A percentile compares a stretch with the other conserved stretches of the same genome.
Evolutionary conservation across 2,888 invertebrate genomes (phyloP).

Genomic region (Molorchus minor): DNA sequence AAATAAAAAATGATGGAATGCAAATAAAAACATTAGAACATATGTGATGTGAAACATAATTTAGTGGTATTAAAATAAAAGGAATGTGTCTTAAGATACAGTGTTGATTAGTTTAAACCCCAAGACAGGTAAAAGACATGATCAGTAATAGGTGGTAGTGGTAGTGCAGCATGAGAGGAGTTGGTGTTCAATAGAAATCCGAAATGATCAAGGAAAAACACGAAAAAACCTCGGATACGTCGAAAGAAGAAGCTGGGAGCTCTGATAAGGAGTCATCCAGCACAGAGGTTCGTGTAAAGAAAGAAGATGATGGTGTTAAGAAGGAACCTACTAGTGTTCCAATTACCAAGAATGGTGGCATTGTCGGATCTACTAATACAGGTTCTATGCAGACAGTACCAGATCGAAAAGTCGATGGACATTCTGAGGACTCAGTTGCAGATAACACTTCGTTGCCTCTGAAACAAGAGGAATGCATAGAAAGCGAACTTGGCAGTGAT

Average conservation of each 20-base stretch:
- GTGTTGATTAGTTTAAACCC: slow-evolving; percentile 47
- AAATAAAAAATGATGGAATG: slow-evolving; percentile 64
- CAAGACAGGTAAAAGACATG: slow-evolving; percentile 53
- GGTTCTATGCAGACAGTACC: slow-evolving; percentile 58
- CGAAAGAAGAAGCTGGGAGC: slow-evolving; percentile 62
- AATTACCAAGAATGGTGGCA: slow-evolving; percentile 61
- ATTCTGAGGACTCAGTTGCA: slow-evolving; percentile 45
- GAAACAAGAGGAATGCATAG: slow-evolving; percentile 60
- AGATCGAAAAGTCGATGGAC: slow-evolving; percentile 56
- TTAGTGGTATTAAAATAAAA: slow-evolving; percentile 56
- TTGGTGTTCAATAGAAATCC: slow-evolving; percentile 55
- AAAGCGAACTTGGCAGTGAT: slow-evolving; percentile 58
- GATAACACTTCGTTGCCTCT: slow-evolving; percentile 51
- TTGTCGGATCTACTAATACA: slow-evolving; percentile 62
- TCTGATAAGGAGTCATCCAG: slow-evolving; percentile 60
- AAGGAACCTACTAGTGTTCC: slow-evolving; percentile 57
- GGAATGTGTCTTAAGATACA: slow-evolving; percentile 51
- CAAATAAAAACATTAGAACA: slow-evolving; percentile 65
- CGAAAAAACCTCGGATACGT: slow-evolving; percentile 62
- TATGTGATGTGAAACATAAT: slow-evolving; percentile 63
- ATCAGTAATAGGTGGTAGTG: slow-evolving; percentile 55
- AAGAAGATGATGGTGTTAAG: slow-evolving; percentile 59
- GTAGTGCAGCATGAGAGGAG: slow-evolving; percentile 58
- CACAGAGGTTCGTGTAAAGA: slow-evolving; percentile 60
- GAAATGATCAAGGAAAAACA: slow-evolving; percentile 64